Conservation (phyloP, 2,888 invertebrate genomes). For the Tachina fera region DNA sequence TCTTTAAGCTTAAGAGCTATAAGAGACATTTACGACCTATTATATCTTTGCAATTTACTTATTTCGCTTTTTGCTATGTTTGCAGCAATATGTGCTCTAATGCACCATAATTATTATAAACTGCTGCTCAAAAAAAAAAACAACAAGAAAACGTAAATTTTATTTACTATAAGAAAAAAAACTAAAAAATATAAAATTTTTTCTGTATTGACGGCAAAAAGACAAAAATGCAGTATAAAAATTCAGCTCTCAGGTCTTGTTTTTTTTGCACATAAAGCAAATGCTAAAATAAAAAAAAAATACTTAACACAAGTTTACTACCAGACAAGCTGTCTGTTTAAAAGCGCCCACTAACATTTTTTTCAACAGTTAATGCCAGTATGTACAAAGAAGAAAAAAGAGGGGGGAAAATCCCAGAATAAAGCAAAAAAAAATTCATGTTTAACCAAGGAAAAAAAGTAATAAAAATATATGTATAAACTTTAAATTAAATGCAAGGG, state of each 20-base stretch:
- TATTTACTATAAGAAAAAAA: neutral
- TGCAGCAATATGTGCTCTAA: neutral
- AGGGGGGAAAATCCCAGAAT: slow-evolving; percentile 39
- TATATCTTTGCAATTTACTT: too few relatives aligned
- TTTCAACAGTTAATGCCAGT: slow-evolving; percentile 50
- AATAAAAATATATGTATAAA: slow-evolving; percentile 43
- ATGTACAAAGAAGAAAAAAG: neutral
- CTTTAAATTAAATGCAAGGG: slow-evolving; percentile 68
- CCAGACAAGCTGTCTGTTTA: slow-evolving; percentile 71
- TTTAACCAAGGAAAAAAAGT: slow-evolving; percentile 28
- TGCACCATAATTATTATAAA: neutral
- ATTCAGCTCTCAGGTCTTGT: slow-evolving; percentile 39
- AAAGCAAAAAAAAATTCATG: slow-evolving; percentile 34
- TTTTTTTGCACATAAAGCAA: slow-evolving; percentile 29
- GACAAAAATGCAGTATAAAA: slow-evolving; percentile 9
- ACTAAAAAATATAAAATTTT: slow-evolving; percentile 23
- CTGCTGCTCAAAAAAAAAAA: neutral
- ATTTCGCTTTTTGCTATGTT: neutral
- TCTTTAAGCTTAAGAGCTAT: too few relatives aligned
- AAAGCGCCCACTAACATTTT: slow-evolving; percentile 69
- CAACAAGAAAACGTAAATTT: neutral
- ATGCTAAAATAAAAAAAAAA: slow-evolving; percentile 33
- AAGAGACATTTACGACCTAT: too few relatives aligned
- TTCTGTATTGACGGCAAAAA: slow-evolving; percentile 17
- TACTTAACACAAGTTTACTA: slow-evolving; percentile 63